phyloP scores from a whole-genome alignment of 1,140 invertebrate genomes.

The Solen grandis region DNA sequence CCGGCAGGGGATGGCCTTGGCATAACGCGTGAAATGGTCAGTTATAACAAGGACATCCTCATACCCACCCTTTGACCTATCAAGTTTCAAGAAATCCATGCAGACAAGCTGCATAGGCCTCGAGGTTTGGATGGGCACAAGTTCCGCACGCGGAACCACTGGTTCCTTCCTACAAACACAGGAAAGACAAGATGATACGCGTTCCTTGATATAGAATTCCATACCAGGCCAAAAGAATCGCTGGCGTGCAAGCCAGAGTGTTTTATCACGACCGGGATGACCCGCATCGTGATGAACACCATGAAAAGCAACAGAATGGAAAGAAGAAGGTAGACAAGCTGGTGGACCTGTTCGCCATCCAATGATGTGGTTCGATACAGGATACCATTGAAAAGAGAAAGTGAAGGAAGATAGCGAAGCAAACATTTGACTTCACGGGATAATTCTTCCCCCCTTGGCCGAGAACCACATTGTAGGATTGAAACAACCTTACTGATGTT shows the following conservation, averaged over 20 bases:
- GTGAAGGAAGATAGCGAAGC: too few relatives aligned
- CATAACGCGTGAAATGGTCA: conserved; percentile 48
- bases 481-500: not conserved
- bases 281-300: conserved; percentile 24
- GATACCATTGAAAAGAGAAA: not conserved
- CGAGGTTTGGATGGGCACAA: conserved; percentile 23
- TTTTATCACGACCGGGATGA: conserved; percentile 26
- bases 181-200: conserved; percentile 31
- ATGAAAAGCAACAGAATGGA: not conserved
- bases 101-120: conserved; percentile 12
- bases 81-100: conserved; percentile 29
- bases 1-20: conserved; percentile 35
- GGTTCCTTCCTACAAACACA: conserved; percentile 36
- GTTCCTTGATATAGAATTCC: not conserved
- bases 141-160: not conserved
- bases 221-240: conserved; percentile 44
- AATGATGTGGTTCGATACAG: not conserved
- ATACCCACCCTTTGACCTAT: conserved; percentile 22
- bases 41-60: conserved; percentile 41
- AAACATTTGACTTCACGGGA: not conserved
- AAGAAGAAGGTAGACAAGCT: conserved; percentile 26
- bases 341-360: not conserved
- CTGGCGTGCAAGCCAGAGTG: not conserved
- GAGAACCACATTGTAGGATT: not conserved
- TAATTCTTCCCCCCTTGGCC: not conserved